Evolutionary conservation across 92 coral and sea anemone species (phyloP).

Genomic region (Umimayanthus chanpuru): DNA sequence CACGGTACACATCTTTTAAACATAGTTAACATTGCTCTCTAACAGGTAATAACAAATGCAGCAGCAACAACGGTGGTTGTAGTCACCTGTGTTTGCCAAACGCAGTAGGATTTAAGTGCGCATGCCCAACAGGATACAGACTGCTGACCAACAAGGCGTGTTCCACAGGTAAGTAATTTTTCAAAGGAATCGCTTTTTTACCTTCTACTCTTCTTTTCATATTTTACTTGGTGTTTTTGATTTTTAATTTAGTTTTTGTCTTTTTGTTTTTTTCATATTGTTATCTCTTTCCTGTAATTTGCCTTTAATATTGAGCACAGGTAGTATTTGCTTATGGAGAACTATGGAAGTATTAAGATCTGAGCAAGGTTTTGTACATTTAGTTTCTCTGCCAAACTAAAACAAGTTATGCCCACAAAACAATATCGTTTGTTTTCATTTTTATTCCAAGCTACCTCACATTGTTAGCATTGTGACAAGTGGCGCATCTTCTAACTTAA

Average conservation of each 20-base stretch:
- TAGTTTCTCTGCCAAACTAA: not conserved
- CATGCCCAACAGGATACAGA: slow-evolving; percentile 77
- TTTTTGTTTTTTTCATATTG: not conserved
- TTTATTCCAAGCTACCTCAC: no score
- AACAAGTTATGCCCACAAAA: not conserved
- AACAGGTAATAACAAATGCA: slow-evolving; percentile 51
- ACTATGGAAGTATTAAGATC: not conserved
- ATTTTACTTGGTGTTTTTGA: no score
- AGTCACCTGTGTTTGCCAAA: slow-evolving; percentile 75
- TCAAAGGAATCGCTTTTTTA: not conserved
- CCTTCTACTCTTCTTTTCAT: not conserved
- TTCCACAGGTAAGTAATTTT: slow-evolving; percentile 51
- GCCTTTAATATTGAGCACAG: not conserved
- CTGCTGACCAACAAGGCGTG: slow-evolving; percentile 65
- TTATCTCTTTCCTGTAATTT: not conserved
- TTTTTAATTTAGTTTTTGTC: not conserved
- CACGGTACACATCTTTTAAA: not conserved
- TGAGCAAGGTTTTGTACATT: not conserved
- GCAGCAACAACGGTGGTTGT: slow-evolving; percentile 61
- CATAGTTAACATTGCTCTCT: not conserved
- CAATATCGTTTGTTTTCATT: not conserved
- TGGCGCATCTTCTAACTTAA: not conserved
- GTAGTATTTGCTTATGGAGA: not conserved
- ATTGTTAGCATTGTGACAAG: not conserved
- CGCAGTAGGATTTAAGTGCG: slow-evolving; percentile 66